Base-by-base conservation (phyloP, 2,797 vertebrate species). In the Linurgus olivaceus region DNA sequence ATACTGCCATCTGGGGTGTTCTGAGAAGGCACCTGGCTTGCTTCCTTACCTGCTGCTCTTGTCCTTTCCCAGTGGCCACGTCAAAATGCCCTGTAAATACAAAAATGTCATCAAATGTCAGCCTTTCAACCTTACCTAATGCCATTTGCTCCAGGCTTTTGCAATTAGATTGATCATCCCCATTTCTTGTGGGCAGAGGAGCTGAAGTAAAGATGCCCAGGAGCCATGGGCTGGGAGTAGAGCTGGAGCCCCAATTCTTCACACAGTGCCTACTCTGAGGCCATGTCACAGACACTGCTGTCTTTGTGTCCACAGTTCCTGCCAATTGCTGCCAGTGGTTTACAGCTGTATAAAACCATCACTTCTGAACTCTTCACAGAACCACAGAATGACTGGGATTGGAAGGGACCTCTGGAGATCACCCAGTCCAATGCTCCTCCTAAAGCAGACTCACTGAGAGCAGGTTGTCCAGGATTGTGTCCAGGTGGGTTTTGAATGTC, bases 31-130 rank as follows among this genome's bases (percentile, higher is more conserved):
- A 77, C 61, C 84, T 84, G 71, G 52, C 67, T 73, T 57, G 21
- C 48, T 76, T 94, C 86, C 72, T 77, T 68, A 77, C 68, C 65
- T 91, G 75, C 68, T 95, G 72, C 61, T 82, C 65, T 61, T 0
- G 0, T 79, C 55, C 72, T 85, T 85, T 85, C 61, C 79, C 84
- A 48, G 78, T 74, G 75, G 28, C 42, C 71, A 38, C 63, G 51
- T 57, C 52, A 47, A 77, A 72, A 40, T 38, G 37, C 63, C 42
- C 24, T 78, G 35, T 28, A 81, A 81, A 73, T 17, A 48, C 52
- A 74, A 52, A 95, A 86, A 67, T 50, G 23, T 59, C 48, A 73
- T 19, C 48, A 76, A 51, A 87, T 63, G 88, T 48, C 86, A 89
- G 57, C 61, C 63, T 77, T 92, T 77, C 42, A 44, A 6, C 47